Evolutionary conservation across 2,888 invertebrate genomes (phyloP), one percentile per base, ranked within the genome.

Genomic region (Baronia brevicornis): DNA sequence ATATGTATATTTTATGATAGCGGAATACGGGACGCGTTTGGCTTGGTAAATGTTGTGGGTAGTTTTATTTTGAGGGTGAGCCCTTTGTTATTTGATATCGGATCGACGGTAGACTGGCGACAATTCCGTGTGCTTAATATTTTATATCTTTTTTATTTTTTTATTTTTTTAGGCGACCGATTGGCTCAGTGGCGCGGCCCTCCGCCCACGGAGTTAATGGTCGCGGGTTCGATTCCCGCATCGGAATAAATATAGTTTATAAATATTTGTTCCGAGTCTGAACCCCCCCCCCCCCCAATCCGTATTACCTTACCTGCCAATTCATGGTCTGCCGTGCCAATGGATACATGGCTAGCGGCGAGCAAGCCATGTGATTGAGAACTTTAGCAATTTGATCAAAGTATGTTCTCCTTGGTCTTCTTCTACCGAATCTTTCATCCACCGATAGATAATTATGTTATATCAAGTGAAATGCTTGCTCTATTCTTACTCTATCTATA

Each of bases 1-100:
- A 48, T 55, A 53, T 56, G 66, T 67, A 68, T 69, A 69, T 69
- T 72, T 68, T 71, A 72, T 69, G 64, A 60, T 55, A 51, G 46
- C 43, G 50, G 60, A 57, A 60, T 57, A 58, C 45, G 56, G 54
- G 51, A 54, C 57, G 54, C 60, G 58, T 57, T 55, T 47, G 47
- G 58, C 46, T 47, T 48, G 44, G 48, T 48, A 59, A 68, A 67
- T 64, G 59, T 54, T 59, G 57, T 54, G 65, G 47, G 52, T 62
- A 53, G n/a, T n/a, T 58, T 65, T 58, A 34, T 32, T 33, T 38
- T 41, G 34, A 32, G 38, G 32, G 31, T 31, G 31, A 35, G 28
- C 36, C 39, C 33, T 36, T 28, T 35, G 39, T 36, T 33, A 44
- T 45, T 43, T 23, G 43, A 43, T 50, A 44, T 23, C 10, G 26